Percentiles rank a stretch among this genome's conserved stretches.
phyloP scores from a whole-genome alignment of 2,888 invertebrate species.

The Diabrotica balteata region DNA sequence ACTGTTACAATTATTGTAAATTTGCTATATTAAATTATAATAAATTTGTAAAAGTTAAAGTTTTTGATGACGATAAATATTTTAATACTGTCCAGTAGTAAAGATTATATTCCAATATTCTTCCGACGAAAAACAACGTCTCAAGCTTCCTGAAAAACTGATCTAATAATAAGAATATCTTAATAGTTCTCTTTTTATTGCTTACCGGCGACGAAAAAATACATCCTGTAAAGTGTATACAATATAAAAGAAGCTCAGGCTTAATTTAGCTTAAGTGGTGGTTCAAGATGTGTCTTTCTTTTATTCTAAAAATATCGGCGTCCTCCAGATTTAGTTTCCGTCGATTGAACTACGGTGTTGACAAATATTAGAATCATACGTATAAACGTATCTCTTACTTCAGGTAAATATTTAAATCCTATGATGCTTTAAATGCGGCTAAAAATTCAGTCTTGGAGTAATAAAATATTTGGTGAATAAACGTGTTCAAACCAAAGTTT shows the following conservation, averaged over 20 bases:
- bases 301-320: conserved; percentile 22
- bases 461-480: too few relatives aligned
- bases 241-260: conserved; percentile 19
- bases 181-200: conserved; percentile 21
- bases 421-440: too few relatives aligned
- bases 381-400: neutral
- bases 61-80: too few relatives aligned
- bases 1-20: too few relatives aligned
- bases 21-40: too few relatives aligned
- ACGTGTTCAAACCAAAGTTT: too few relatives aligned
- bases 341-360: conserved; percentile 20
- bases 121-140: conserved; percentile 6
- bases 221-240: conserved; percentile 21
- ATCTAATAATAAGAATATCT: conserved; percentile 19
- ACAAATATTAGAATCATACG: conserved; percentile 6
- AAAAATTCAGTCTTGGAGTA: too few relatives aligned
- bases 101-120: too few relatives aligned
- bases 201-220: conserved; percentile 18
- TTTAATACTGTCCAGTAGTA: too few relatives aligned
- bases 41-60: too few relatives aligned
- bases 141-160: conserved; percentile 12
- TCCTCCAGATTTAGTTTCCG: conserved; percentile 17
- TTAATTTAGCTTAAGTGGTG: conserved; percentile 27
- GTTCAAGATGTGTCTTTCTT: conserved; percentile 25
- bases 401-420: too few relatives aligned